These are phyloP conservation scores for Caiman crocodilus DNA, from an alignment of 2,797 vertebrate genomes.

Conservation along the genomic window DNA sequence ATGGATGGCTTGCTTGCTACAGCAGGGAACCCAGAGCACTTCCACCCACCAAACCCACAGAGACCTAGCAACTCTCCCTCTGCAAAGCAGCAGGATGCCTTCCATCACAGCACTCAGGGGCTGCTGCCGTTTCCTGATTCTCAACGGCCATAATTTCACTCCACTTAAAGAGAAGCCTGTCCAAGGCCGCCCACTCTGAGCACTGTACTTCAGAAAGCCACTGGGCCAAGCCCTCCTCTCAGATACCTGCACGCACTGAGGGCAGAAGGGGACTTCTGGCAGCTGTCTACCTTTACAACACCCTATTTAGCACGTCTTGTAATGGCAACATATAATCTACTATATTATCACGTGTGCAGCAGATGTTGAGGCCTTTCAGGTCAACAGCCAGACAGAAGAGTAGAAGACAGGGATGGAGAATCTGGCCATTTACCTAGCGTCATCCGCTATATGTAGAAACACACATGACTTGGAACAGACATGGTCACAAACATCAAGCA, in stretches of 20 bases:
- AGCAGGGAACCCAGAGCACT: not conserved
- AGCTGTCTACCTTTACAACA: not conserved
- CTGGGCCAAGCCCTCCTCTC: not conserved
- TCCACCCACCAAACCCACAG: not conserved
- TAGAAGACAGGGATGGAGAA: conserved; percentile 15
- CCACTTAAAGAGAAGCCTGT: not conserved
- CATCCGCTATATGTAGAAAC: not conserved
- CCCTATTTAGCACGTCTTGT: not conserved
- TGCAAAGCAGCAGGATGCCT: not conserved
- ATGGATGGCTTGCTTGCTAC: not conserved
- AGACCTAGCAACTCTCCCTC: not conserved
- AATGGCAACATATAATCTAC: not conserved
- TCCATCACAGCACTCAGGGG: not conserved
- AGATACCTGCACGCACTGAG: not conserved
- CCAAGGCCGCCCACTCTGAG: not conserved
- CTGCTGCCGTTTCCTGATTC: not conserved
- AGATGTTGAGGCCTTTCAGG: not conserved
- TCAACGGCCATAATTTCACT: rapidly evolving
- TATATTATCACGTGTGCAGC: not conserved
- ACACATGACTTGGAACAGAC: not conserved
- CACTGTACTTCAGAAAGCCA: rapidly evolving
- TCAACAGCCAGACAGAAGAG: not conserved
- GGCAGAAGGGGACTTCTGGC: not conserved
- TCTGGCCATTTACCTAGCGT: not conserved
- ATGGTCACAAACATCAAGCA: not conserved